Conservation (phyloP, 1,140 invertebrate species). For the Rhopalosiphum padi region DNA sequence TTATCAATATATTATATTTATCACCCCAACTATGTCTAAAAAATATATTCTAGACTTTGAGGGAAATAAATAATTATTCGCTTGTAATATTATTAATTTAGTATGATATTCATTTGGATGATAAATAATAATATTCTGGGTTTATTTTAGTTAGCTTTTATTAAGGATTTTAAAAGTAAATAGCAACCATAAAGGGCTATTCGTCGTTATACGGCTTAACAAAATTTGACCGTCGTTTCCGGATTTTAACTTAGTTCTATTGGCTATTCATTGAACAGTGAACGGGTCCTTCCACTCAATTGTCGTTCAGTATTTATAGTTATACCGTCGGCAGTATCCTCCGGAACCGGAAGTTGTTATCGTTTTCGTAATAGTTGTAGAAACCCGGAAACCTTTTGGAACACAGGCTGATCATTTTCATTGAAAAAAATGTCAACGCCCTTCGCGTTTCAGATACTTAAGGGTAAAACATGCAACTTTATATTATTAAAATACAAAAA, state of each 20-base stretch:
- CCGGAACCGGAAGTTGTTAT: slow-evolving; percentile 5
- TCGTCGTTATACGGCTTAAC: not conserved
- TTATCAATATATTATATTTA: not conserved
- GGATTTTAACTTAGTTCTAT: not conserved
- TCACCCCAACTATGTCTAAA: not conserved
- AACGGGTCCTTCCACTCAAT: not conserved
- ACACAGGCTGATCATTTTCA: not conserved
- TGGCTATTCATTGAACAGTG: not conserved
- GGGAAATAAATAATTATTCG: not conserved
- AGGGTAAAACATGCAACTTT: not conserved
- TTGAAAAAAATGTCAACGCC: not conserved
- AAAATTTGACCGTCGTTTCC: not conserved
- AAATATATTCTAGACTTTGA: not conserved
- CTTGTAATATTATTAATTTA: not conserved
- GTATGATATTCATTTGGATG: not conserved
- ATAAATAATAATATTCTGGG: not conserved
- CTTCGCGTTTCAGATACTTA: not conserved
- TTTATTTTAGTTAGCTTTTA: not conserved
- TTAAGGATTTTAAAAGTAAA: not conserved
- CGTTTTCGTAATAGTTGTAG: not conserved
- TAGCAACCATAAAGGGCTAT: not conserved
- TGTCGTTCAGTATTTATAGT: not conserved
- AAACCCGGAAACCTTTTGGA: not conserved
- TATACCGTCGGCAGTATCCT: not conserved
- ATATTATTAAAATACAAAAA: no score